Conservation (phyloP, 2,888 invertebrate species). For the Clanis bilineata region DNA sequence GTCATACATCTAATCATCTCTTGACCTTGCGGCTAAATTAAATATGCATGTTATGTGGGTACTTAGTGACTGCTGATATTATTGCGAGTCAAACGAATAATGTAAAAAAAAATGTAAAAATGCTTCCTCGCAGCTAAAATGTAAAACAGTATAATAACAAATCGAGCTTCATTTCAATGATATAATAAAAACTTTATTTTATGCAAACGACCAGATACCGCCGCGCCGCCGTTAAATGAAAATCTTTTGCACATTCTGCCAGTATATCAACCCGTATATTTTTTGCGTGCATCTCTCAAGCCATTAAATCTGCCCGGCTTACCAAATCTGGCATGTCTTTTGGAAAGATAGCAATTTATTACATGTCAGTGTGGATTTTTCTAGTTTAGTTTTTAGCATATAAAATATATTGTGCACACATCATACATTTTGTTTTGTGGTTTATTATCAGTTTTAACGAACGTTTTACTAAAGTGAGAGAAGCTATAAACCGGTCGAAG, state of each 20-base stretch:
- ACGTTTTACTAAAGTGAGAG: constrained; percentile 43
- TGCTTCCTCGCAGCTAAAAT: background rate
- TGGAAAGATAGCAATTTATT: constrained; percentile 11
- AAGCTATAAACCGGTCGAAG: constrained; percentile 44
- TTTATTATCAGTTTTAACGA: constrained; percentile 34
- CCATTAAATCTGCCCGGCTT: background rate
- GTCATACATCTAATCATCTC: constrained; percentile 24
- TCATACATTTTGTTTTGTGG: constrained; percentile 27
- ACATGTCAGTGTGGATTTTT: background rate
- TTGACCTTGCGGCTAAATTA: constrained; percentile 5
- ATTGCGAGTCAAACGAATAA: too few relatives aligned
- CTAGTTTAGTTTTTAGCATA: background rate
- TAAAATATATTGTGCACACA: constrained; percentile 16
- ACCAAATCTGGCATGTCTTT: background rate
- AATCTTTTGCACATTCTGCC: background rate
- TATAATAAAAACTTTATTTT: background rate
- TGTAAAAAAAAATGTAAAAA: too few relatives aligned
- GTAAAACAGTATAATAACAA: background rate
- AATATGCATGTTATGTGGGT: background rate
- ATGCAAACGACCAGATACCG: background rate
- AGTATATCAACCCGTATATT: background rate
- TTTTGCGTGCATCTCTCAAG: background rate
- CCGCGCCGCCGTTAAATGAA: background rate
- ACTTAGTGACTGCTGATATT: background rate
- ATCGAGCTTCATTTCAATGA: background rate